phyloP scores from a whole-genome alignment of 2,797 vertebrate genomes.

The Helicolenus hilgendorfi region DNA sequence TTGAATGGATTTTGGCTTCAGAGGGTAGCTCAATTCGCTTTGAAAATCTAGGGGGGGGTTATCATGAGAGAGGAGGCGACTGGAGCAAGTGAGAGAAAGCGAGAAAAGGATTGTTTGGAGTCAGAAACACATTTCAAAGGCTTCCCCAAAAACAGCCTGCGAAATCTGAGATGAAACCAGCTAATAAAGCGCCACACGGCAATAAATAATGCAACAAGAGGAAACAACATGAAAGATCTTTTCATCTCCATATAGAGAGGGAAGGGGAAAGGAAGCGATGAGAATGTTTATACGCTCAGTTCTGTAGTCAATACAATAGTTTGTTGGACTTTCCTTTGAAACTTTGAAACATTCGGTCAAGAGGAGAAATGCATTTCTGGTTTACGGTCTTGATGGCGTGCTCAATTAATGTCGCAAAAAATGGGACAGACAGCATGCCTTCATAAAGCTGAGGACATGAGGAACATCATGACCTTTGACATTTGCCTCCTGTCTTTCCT shows the following conservation, averaged over 20 bases:
- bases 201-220: conserved; percentile 90
- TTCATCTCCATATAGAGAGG: conserved; percentile 82
- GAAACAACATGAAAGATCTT: conserved; percentile 89
- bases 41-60: conserved; percentile 63
- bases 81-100: conserved; percentile 73
- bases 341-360: conserved; percentile 57
- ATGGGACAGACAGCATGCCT: neutral
- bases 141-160: conserved; percentile 82
- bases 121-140: conserved; percentile 88
- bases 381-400: conserved; percentile 15
- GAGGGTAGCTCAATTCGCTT: conserved; percentile 70
- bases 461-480: conserved; percentile 18
- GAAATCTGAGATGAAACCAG: conserved; percentile 85
- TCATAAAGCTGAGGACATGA: neutral
- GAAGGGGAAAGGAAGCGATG: conserved; percentile 62
- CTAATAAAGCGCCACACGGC: conserved; percentile 86
- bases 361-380: conserved; percentile 31
- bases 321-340: conserved; percentile 74
- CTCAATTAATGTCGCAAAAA: conserved; percentile 23
- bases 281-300: conserved; percentile 42
- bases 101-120: conserved; percentile 83
- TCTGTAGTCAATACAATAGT: conserved; percentile 67
- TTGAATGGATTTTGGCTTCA: conserved; percentile 80
- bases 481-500: neutral
- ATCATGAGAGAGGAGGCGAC: conserved; percentile 73